These are phyloP conservation scores for Pegea sp. DNA, from an alignment of 23 tunicate species.

Conservation along the genomic window DNA sequence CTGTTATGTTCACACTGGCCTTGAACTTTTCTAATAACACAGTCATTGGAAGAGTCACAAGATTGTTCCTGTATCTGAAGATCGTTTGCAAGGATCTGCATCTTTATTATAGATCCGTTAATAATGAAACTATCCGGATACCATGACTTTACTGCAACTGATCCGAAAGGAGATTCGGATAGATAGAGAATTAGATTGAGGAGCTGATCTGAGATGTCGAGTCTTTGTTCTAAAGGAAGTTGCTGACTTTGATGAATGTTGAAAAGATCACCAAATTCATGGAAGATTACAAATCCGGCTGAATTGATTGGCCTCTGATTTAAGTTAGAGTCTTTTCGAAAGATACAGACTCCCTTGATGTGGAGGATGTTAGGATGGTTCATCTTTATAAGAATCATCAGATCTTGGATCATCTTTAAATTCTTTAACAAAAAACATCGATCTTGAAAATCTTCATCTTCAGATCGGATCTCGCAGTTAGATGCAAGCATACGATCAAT, in stretches of 20 bases:
- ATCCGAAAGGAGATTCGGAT: background rate
- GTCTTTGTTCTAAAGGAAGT: background rate
- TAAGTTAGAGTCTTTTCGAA: no score
- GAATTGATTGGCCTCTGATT: no score
- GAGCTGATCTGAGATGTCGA: background rate
- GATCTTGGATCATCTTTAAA: background rate
- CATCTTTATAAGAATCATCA: background rate
- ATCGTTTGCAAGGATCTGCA: background rate
- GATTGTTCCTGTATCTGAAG: background rate
- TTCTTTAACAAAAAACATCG: background rate
- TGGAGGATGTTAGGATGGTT: background rate
- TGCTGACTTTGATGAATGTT: background rate
- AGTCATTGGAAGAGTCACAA: no score
- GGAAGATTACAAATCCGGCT: background rate
- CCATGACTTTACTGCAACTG: background rate
- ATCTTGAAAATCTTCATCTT: background rate
- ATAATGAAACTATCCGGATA: background rate
- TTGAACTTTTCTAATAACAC: no score
- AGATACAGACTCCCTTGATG: background rate
- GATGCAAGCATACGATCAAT: background rate
- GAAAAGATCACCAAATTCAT: background rate
- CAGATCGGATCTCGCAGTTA: background rate
- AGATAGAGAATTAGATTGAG: background rate
- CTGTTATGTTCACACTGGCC: no score
- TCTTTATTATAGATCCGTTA: background rate